Evolutionary conservation across 2,888 invertebrate genomes (phyloP).

Genomic region (Sinopyrophorus schimmeli): DNA sequence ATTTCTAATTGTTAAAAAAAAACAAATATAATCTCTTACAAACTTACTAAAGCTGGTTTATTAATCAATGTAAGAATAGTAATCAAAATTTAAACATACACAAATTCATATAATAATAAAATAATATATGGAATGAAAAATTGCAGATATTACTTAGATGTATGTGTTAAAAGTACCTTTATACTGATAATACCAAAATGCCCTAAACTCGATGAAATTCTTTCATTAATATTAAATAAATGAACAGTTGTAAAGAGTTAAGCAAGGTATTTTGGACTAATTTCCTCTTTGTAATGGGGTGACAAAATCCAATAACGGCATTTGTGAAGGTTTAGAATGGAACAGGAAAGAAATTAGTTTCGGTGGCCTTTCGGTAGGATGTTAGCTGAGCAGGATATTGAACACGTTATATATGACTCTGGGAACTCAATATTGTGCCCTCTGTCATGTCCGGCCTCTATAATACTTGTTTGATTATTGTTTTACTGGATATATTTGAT

Average conservation of each 20-base stretch:
- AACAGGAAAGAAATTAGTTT: slow-evolving; percentile 45
- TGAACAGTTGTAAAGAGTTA: slow-evolving; percentile 27
- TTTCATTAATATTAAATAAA: slow-evolving; percentile 23
- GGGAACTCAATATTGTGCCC: slow-evolving; percentile 44
- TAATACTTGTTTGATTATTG: slow-evolving; percentile 45
- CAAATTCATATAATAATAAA: no score
- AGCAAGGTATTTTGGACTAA: slow-evolving; percentile 27
- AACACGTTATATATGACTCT: slow-evolving; percentile 46
- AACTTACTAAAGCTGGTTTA: no score
- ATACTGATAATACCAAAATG: no score
- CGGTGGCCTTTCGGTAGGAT: slow-evolving; percentile 42
- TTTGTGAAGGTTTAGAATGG: slow-evolving; percentile 33
- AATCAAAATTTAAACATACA: no score
- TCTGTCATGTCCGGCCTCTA: slow-evolving; percentile 42
- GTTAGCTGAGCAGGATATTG: slow-evolving; percentile 44
- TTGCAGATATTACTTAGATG: no score
- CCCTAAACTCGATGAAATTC: no score
- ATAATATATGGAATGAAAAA: no score
- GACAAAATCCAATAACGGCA: slow-evolving; percentile 33
- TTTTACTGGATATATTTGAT: slow-evolving; percentile 43
- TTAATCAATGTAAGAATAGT: no score
- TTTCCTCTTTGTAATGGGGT: slow-evolving; percentile 34
- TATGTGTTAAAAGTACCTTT: no score
- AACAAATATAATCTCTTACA: no score
- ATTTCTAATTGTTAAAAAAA: no score